Evolutionary conservation across 2,113 vertebrate species (phyloP).

Genomic region (Arothron firmamentum): DNA sequence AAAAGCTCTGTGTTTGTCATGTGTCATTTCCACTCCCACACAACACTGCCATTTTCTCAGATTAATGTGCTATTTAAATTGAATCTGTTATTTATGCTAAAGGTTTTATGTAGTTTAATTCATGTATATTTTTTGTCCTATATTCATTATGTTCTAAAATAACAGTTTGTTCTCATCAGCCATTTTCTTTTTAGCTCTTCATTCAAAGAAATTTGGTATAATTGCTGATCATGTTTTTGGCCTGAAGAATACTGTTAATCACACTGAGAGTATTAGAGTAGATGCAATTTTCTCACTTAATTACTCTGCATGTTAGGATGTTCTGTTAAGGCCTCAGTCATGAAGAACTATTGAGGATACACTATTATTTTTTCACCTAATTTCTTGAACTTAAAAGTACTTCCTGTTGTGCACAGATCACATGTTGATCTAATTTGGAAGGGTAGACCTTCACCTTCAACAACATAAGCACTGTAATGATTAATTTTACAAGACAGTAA

Average conservation of each 20-base stretch:
- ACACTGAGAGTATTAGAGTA: too few relatives aligned
- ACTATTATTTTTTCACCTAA: too few relatives aligned
- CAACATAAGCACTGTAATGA: constrained; percentile 4
- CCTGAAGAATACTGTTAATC: constrained; percentile 14
- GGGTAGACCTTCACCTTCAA: constrained; percentile 22
- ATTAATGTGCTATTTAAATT: constrained; percentile 32
- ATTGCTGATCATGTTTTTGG: constrained; percentile 7
- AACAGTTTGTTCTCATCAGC: constrained; percentile 1
- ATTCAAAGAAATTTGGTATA: constrained; percentile 14
- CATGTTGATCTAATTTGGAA: neutral
- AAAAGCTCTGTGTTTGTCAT: constrained; percentile 46
- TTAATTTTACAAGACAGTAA: too few relatives aligned
- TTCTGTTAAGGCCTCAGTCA: too few relatives aligned
- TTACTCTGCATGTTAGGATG: too few relatives aligned
- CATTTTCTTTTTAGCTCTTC: constrained; percentile 23
- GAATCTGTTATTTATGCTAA: constrained; percentile 23
- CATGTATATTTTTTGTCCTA: constrained; percentile 24
- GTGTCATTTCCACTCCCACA: constrained; percentile 46
- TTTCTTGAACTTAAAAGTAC: too few relatives aligned
- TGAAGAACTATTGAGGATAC: too few relatives aligned
- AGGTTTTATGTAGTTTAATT: constrained; percentile 23
- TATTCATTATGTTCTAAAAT: constrained; percentile 11
- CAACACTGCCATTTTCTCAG: constrained; percentile 34
- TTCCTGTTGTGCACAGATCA: too few relatives aligned
- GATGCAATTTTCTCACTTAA: too few relatives aligned